Evolutionary conservation across 2,888 invertebrate genomes (phyloP).

Genomic region (Patella depressa): DNA sequence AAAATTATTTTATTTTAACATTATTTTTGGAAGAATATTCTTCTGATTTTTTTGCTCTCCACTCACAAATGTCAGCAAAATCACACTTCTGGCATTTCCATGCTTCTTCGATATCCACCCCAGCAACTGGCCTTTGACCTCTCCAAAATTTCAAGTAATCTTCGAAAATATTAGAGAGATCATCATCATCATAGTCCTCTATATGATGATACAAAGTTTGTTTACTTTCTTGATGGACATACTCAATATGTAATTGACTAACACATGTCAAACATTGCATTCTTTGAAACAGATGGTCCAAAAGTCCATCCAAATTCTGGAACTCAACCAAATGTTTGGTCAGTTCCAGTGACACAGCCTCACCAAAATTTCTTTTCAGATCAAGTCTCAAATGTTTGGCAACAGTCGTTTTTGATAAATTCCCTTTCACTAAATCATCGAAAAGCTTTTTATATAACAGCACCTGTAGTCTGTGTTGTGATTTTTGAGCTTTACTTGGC

Average conservation of each 20-base stretch:
- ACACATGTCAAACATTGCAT: conserved; percentile 59
- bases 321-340: conserved; percentile 27
- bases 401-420: conserved; percentile 46
- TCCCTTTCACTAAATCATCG: conserved; percentile 62
- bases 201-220: conserved; percentile 43
- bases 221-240: conserved; percentile 59
- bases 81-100: conserved; percentile 67
- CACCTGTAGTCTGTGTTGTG: conserved; percentile 56
- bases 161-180: conserved; percentile 40
- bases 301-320: conserved; percentile 42
- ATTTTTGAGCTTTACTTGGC: conserved; percentile 56
- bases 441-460: conserved; percentile 65
- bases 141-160: conserved; percentile 57
- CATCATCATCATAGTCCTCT: conserved; percentile 49
- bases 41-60: conserved; percentile 46
- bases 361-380: conserved; percentile 48
- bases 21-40: conserved; percentile 43
- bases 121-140: conserved; percentile 51
- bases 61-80: conserved; percentile 62
- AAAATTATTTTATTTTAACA: too few relatives aligned
- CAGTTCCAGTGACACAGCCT: conserved; percentile 43
- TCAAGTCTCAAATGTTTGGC: conserved; percentile 51
- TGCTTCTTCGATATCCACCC: conserved; percentile 69
- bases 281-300: conserved; percentile 44
- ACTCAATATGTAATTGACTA: conserved; percentile 53